A percentile compares a stretch with the other conserved stretches of the same genome.
Evolutionary conservation across 1,140 invertebrate genomes (phyloP).

Genomic region (Lepidotrigona ventralis): DNA sequence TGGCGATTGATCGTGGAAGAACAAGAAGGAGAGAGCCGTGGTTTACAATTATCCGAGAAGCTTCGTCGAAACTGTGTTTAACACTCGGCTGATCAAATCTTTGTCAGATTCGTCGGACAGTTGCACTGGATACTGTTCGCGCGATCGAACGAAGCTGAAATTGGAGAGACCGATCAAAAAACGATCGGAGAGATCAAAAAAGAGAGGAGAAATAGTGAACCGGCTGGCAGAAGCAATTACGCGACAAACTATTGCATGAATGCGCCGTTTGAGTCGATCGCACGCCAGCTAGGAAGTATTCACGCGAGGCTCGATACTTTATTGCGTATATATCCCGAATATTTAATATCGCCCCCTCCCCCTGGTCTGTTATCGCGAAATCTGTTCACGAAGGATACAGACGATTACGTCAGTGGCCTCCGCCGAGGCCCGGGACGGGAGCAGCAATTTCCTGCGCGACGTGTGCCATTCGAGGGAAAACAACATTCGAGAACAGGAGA

Average conservation of each 20-base stretch:
- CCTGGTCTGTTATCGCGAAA: neutral
- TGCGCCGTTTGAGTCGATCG: neutral
- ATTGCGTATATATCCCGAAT: constrained; percentile 16
- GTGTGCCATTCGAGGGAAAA: constrained; percentile 51
- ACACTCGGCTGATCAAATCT: neutral
- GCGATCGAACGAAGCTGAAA: neutral
- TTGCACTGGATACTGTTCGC: too few species aligned
- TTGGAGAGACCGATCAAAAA: neutral
- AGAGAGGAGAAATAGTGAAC: neutral
- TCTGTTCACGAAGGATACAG: constrained; percentile 41
- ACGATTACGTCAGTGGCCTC: constrained; percentile 42
- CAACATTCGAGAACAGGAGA: constrained; percentile 52
- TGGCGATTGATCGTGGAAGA: neutral
- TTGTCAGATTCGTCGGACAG: neutral
- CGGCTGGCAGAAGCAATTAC: constrained; percentile 20
- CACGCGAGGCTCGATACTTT: constrained; percentile 37
- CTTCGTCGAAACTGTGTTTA: neutral
- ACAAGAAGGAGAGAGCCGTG: too few species aligned
- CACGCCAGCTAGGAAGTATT: neutral
- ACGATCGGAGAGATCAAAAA: neutral
- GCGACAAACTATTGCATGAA: neutral
- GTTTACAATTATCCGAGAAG: neutral
- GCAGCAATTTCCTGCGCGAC: constrained; percentile 56
- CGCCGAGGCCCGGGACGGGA: neutral
- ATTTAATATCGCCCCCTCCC: constrained; percentile 27